phyloP scores from a whole-genome alignment of 1,140 invertebrate genomes.

The Macrocentrus cingulum region DNA sequence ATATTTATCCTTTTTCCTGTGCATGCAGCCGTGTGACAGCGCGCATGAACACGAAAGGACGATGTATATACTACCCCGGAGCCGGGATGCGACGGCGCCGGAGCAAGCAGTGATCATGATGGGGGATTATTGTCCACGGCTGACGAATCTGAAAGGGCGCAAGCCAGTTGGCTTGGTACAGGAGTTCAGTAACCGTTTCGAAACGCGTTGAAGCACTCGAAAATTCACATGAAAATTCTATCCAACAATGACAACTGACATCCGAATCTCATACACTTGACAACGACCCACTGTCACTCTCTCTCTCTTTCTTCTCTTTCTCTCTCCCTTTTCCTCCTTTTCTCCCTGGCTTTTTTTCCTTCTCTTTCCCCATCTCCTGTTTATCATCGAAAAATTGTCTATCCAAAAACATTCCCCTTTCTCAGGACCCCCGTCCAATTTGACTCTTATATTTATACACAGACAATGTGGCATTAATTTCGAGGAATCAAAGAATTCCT shows the following conservation, averaged over 20 bases:
- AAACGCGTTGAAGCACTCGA: neutral
- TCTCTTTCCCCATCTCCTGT: neutral
- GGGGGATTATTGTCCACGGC: conserved; percentile 1
- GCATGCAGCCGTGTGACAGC: no score
- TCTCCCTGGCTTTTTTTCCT: neutral
- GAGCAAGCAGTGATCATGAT: conserved; percentile 5
- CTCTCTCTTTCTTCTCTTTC: neutral
- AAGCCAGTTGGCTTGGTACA: neutral
- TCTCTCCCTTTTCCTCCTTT: neutral
- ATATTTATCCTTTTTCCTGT: no score
- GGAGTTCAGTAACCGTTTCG: neutral
- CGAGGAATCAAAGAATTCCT: no score
- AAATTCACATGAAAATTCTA: neutral
- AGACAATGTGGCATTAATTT: no score
- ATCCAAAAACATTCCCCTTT: neutral
- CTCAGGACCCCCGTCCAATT: neutral
- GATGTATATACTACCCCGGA: neutral
- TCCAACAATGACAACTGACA: conserved; percentile 6
- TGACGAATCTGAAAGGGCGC: neutral
- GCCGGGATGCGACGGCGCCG: conserved; percentile 3
- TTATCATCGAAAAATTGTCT: neutral
- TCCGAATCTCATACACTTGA: conserved; percentile 3
- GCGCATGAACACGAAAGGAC: no score
- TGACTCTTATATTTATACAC: neutral
- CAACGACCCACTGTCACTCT: conserved; percentile 6